phyloP scores from a whole-genome alignment of 2,888 invertebrate species.

The Leptinotarsa tumamoca region DNA sequence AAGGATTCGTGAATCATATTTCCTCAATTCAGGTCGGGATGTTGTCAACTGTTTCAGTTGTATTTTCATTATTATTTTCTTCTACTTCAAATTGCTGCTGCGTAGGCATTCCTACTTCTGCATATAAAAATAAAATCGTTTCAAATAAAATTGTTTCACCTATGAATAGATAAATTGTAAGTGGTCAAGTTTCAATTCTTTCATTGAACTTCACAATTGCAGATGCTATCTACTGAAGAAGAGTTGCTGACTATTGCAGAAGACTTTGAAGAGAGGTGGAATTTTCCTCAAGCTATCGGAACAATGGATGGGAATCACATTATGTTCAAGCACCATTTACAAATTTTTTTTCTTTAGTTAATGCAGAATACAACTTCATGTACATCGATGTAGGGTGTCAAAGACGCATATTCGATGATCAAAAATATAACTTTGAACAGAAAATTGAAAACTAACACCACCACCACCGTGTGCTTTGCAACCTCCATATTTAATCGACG shows the following conservation, averaged over 20 bases:
- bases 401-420: constrained; percentile 50
- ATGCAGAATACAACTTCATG: no score
- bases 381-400: constrained; percentile 58
- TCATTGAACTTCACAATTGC: background rate
- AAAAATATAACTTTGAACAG: background rate
- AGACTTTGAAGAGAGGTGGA: constrained; percentile 33
- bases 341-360: constrained; percentile 48
- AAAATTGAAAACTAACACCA: constrained; percentile 34
- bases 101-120: background rate
- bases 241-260: constrained; percentile 26
- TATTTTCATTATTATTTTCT: background rate
- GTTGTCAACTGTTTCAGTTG: background rate
- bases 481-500: constrained; percentile 25
- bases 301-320: constrained; percentile 60
- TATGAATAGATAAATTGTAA: no score
- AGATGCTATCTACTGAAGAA: constrained; percentile 19
- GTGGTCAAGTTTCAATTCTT: no score
- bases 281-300: constrained; percentile 40
- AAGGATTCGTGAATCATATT: constrained; percentile 22
- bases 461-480: constrained; percentile 27
- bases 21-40: constrained; percentile 18
- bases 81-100: constrained; percentile 2
- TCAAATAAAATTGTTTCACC: no score
- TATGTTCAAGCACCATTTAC: constrained; percentile 48
- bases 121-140: background rate